Percentiles rank a stretch among this genome's conserved stretches.
Evolutionary conservation across 2,797 vertebrate species (phyloP).

Genomic region (Lacerta bilineata): DNA sequence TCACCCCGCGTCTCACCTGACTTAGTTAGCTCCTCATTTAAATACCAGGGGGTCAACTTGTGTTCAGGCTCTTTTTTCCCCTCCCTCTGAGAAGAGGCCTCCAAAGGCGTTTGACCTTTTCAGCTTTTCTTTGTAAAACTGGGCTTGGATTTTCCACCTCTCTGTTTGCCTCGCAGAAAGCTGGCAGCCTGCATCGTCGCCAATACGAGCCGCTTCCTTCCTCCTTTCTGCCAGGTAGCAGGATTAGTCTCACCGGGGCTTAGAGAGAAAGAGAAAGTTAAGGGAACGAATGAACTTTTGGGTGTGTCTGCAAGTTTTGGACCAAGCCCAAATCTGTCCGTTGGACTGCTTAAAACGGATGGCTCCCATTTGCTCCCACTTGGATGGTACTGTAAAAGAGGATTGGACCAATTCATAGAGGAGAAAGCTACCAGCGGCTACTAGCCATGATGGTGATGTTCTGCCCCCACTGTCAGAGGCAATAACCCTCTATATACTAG

Average conservation of each 20-base stretch:
- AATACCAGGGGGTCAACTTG: neutral
- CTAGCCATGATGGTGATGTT: no score
- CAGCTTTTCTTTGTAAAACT: neutral
- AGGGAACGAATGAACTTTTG: neutral
- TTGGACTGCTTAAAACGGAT: neutral
- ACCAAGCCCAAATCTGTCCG: neutral
- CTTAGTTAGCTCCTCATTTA: neutral
- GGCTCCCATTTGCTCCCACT: neutral
- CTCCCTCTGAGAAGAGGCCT: neutral
- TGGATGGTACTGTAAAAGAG: no score
- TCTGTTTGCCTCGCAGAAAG: neutral
- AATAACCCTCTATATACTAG: no score
- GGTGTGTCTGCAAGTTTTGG: neutral
- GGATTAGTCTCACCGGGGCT: neutral
- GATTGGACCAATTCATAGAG: no score
- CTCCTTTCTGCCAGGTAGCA: neutral
- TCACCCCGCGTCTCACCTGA: slow-evolving; percentile 1
- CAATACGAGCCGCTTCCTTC: accelerated
- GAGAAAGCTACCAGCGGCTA: no score
- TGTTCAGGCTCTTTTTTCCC: neutral
- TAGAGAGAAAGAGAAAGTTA: neutral
- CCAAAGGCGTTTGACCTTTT: neutral
- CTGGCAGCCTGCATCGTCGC: neutral
- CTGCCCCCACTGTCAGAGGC: no score
- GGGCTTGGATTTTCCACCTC: neutral